Base-by-base conservation (phyloP, 2,888 invertebrate genomes). In the Ditula angustiorana region DNA sequence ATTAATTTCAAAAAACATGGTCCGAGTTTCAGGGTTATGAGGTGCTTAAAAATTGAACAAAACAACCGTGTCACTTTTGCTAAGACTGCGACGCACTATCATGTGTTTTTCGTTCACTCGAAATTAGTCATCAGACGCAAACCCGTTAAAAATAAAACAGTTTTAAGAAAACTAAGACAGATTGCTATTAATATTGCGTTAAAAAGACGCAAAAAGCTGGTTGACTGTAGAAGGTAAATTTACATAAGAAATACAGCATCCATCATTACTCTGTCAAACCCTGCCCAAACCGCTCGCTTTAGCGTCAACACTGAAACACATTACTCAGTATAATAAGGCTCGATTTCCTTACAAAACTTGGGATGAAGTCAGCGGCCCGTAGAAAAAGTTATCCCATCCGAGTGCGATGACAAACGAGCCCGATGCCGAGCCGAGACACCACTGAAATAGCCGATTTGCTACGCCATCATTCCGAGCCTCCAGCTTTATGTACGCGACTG, bases 361-460 rank as follows among this genome's bases (percentile, higher is more conserved):
- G 80, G 81, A 84, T 83, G 85, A 81, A 90, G 86, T 89, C 88
- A 89, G 86, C 81, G 86, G 80, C 78, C 80, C 81, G 86, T 79
- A 81, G 82, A 91, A 91, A 92, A 92, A 90, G 88, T 90, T 87
- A 87, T 87, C 86, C 87, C 84, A 86, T 88, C 86, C 79, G 83
- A 85, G 83, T 78, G 77, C 78, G 84, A 92, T 90, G 92, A 92
- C 88, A 92, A 92, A 92, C 87, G 90, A 86, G 74, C 77, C 74
- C 69, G 74, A 71, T 76, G 74, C 74, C 76, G 77, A 75, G 78
- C 67, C 68, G 80, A 78, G 80, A 82, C 85, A 83, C 82, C 85
- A 81, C 77, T 72, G 79, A 76, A 86, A 86, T 80, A 82, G 86
- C 74, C 85, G 87, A 89, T 90, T 90, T 88, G 85, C 85, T 86